These are phyloP conservation scores for Dipodomys spectabilis DNA, from an alignment of 2,113 vertebrate species.

Conservation along the genomic window DNA sequence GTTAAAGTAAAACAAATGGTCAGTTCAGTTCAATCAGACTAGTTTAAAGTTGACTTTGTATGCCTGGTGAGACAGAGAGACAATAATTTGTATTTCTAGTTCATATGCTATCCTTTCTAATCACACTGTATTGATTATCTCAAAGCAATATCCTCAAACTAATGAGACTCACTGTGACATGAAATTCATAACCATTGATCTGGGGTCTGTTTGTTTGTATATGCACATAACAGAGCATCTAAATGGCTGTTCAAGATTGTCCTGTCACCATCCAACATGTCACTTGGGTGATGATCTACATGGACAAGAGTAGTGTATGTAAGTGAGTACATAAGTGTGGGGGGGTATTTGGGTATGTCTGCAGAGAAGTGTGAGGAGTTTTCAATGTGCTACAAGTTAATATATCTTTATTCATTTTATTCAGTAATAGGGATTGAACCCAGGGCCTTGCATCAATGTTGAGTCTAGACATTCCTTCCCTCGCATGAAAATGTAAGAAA, in stretches of 20 bases:
- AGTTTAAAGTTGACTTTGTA: conserved; percentile 68
- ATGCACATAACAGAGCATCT: background rate
- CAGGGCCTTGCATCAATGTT: background rate
- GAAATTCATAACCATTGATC: conserved; percentile 67
- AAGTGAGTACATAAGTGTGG: background rate
- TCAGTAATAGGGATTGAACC: too few species aligned
- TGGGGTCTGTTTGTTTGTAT: conserved; percentile 22
- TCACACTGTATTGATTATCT: conserved; percentile 53
- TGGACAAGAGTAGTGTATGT: background rate
- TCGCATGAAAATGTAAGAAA: conserved; percentile 14
- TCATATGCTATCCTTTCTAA: conserved; percentile 59
- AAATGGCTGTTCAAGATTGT: background rate
- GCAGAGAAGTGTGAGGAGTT: accelerated
- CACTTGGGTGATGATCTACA: background rate
- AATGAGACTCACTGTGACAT: conserved; percentile 37
- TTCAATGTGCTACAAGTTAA: background rate
- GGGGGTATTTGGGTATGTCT: accelerated
- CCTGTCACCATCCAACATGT: too few species aligned
- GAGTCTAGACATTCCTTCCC: background rate
- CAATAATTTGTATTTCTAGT: conserved; percentile 50
- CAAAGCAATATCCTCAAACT: conserved; percentile 54
- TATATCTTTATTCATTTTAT: background rate
- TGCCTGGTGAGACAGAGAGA: conserved; percentile 17
- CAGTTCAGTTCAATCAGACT: conserved; percentile 42
- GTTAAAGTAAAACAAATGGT: conserved; percentile 59